These are phyloP conservation scores for Gymnarchus niloticus DNA, from an alignment of 2,113 vertebrate genomes.

Conservation along the genomic window DNA sequence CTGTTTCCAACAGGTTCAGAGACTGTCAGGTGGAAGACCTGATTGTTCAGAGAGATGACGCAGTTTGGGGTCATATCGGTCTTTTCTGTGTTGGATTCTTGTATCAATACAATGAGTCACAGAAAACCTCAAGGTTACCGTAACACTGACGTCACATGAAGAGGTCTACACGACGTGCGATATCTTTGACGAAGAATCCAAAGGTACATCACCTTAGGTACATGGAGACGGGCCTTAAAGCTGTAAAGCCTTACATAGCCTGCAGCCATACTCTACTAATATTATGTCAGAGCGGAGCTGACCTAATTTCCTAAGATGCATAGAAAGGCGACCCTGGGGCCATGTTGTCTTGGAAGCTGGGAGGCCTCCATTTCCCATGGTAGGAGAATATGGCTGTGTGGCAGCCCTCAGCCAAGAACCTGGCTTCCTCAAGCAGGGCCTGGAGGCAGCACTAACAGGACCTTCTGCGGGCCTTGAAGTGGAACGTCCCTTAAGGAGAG, in stretches of 20 bases:
- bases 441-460: not conserved
- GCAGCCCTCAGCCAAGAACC: not conserved
- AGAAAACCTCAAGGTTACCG: not conserved
- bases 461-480: not conserved
- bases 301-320: slow-evolving; percentile 46
- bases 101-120: not conserved
- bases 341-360: slow-evolving; percentile 14
- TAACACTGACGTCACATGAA: not conserved
- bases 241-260: not conserved
- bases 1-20: no score
- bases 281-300: slow-evolving; percentile 34
- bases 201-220: not conserved
- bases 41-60: not conserved
- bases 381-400: slow-evolving; percentile 23
- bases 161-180: not conserved
- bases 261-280: not conserved
- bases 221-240: not conserved
- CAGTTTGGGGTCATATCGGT: not conserved
- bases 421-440: not conserved
- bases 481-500: no score
- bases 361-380: slow-evolving; percentile 20
- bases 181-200: not conserved
- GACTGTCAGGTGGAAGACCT: not conserved
- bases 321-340: slow-evolving; percentile 34
- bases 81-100: not conserved